Conservation (phyloP, 2,797 vertebrate species). For the Anguilla pacifica region DNA sequence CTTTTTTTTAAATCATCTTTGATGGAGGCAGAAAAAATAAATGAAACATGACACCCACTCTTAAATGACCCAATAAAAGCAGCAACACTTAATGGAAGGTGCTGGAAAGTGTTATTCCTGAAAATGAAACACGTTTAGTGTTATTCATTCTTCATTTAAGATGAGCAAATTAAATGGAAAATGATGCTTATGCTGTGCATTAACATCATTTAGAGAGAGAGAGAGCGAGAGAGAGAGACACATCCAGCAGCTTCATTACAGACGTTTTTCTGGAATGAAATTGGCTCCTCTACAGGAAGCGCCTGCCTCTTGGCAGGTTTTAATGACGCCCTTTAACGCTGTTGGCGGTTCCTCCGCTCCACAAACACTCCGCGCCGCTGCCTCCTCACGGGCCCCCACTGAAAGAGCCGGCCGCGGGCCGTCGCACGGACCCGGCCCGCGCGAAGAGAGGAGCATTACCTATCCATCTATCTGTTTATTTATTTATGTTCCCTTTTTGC, state of each 20-base stretch:
- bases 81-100: too few species aligned
- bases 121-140: too few species aligned
- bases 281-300: not conserved
- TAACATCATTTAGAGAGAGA: not conserved
- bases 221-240: not conserved
- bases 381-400: not conserved
- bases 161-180: not conserved
- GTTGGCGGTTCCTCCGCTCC: not conserved
- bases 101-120: too few species aligned
- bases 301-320: not conserved
- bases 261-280: not conserved
- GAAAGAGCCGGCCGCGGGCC: not conserved
- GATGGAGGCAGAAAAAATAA: too few species aligned
- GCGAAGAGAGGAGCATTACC: not conserved
- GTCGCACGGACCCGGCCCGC: not conserved
- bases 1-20: too few species aligned
- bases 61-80: too few species aligned
- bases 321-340: not conserved
- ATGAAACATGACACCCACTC: too few species aligned
- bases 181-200: not conserved
- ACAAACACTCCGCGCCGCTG: not conserved
- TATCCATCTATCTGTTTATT: not conserved
- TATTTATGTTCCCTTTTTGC: not conserved
- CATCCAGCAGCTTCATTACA: not conserved
- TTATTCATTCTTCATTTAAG: not conserved